These are phyloP conservation scores for Siphlonurus alternatus DNA, from an alignment of 2,888 invertebrate species.

Conservation along the genomic window DNA sequence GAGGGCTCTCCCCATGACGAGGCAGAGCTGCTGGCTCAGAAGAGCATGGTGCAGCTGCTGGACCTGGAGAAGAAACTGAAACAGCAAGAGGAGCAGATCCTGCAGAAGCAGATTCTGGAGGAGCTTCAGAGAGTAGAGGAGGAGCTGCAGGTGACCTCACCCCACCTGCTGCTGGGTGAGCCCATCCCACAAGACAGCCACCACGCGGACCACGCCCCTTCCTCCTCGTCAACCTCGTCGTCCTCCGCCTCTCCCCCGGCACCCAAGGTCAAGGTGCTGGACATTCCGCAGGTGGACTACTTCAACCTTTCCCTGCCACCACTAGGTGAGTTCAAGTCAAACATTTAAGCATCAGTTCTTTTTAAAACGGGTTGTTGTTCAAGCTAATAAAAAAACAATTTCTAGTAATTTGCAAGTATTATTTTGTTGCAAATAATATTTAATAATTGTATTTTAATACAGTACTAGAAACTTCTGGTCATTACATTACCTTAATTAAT, in stretches of 20 bases:
- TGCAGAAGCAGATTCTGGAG: slow-evolving; percentile 50
- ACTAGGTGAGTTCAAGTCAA: neutral
- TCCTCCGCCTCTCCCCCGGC: neutral
- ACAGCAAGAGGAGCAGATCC: slow-evolving; percentile 39
- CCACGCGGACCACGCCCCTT: slow-evolving; percentile 18
- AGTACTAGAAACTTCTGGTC: neutral
- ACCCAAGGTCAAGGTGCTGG: neutral
- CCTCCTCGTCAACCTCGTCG: neutral
- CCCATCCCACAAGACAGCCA: slow-evolving; percentile 19
- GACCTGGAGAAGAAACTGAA: slow-evolving; percentile 4
- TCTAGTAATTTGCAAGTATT: neutral
- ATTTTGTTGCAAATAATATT: neutral
- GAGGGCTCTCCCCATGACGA: neutral
- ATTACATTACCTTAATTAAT: too few relatives aligned
- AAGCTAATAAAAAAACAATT: neutral
- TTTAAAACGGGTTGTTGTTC: too few relatives aligned
- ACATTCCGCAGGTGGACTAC: neutral
- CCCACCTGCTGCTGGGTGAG: slow-evolving; percentile 17
- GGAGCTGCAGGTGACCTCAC: slow-evolving; percentile 36
- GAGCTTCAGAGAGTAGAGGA: slow-evolving; percentile 53
- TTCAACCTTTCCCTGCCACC: neutral
- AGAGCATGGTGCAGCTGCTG: neutral
- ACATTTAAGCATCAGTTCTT: too few relatives aligned
- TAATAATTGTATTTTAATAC: neutral
- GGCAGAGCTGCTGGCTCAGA: neutral